Conservation (phyloP, 2,113 vertebrate species). For the Sarotherodon lohbergeri region DNA sequence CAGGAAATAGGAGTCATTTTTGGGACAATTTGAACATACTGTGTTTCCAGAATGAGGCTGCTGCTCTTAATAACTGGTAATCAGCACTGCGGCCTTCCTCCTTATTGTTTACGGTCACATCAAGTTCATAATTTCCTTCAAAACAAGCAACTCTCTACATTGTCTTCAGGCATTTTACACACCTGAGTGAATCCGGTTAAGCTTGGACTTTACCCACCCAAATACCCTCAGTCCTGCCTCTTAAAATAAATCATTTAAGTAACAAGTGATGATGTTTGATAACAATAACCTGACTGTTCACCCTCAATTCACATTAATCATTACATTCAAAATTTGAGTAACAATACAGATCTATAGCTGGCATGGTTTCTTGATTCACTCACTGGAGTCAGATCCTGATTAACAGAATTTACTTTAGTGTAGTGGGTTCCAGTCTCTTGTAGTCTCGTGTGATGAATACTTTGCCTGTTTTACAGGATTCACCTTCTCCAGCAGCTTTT, state of each 20-base stretch:
- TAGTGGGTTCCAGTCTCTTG: not conserved
- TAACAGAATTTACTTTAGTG: not conserved
- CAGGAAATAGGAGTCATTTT: not conserved
- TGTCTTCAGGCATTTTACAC: not conserved
- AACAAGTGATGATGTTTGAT: not conserved
- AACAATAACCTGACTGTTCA: not conserved
- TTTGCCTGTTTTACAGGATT: not conserved
- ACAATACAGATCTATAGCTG: not conserved
- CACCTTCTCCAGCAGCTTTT: not conserved
- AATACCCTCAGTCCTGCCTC: not conserved
- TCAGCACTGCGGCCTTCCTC: not conserved
- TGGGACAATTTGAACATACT: too few species aligned
- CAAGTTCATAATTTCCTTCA: not conserved
- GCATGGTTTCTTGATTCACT: not conserved
- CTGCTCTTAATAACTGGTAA: not conserved
- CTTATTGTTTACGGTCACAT: not conserved
- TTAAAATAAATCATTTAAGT: not conserved
- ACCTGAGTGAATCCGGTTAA: not conserved
- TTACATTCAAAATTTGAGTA: not conserved
- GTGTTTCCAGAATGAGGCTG: not conserved
- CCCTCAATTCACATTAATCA: not conserved
- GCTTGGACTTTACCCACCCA: not conserved
- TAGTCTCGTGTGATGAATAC: not conserved
- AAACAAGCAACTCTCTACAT: not conserved
- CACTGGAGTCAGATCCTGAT: not conserved